These are phyloP conservation scores for Zaprionus gabonicus DNA, from an alignment of 1,140 invertebrate genomes.

Conservation along the genomic window DNA sequence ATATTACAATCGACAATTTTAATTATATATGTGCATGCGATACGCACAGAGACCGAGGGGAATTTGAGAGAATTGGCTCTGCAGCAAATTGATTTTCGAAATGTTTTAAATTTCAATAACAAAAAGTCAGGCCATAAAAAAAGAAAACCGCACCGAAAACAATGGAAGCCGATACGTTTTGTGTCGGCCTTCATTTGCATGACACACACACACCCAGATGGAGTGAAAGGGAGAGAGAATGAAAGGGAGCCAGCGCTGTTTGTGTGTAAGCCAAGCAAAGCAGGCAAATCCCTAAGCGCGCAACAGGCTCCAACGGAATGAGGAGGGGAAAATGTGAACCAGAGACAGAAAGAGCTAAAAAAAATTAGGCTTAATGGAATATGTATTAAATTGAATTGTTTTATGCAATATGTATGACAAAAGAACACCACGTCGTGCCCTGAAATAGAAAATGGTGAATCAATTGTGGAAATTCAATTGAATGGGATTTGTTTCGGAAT, in stretches of 20 bases:
- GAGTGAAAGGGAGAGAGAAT: background rate
- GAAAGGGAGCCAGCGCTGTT: background rate
- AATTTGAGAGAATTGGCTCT: background rate
- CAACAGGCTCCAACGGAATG: constrained; percentile 40
- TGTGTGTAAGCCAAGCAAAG: constrained; percentile 21
- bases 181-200: constrained; percentile 58
- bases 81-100: constrained; percentile 38
- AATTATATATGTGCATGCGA: constrained; percentile 44
- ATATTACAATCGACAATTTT: constrained; percentile 26
- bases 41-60: constrained; percentile 9
- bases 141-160: constrained; percentile 37
- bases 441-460: background rate
- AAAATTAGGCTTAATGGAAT: constrained; percentile 52
- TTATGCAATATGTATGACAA: constrained; percentile 17
- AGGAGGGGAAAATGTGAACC: background rate
- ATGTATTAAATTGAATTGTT: constrained; percentile 52
- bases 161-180: constrained; percentile 51
- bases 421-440: background rate
- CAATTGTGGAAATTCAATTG: constrained; percentile 14
- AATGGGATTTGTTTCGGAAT: constrained; percentile 5
- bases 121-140: constrained; percentile 50
- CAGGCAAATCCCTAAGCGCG: constrained; percentile 45
- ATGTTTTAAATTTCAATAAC: constrained; percentile 57
- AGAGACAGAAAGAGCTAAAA: constrained; percentile 10
- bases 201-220: constrained; percentile 13